These are phyloP conservation scores for Lacerta viridis DNA, from an alignment of 2,797 vertebrate genomes.

Conservation along the genomic window DNA sequence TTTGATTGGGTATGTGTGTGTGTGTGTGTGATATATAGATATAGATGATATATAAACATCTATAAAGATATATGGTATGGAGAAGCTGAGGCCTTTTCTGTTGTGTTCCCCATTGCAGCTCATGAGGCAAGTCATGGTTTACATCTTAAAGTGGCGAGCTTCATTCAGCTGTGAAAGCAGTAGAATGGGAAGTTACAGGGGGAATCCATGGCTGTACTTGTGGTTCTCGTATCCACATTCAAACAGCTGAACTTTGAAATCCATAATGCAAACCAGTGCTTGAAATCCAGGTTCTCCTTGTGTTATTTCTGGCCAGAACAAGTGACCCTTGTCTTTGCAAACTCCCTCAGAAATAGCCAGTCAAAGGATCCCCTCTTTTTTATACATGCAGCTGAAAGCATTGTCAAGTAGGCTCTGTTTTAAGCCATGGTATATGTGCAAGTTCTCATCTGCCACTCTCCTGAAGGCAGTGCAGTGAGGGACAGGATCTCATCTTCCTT, in stretches of 20 bases:
- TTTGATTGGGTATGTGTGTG: background rate
- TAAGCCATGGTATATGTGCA: background rate
- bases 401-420: background rate
- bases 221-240: background rate
- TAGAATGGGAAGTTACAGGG: background rate
- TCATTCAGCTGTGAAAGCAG: background rate
- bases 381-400: background rate
- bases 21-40: too few species aligned
- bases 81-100: background rate
- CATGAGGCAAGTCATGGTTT: background rate
- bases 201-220: background rate
- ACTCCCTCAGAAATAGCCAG: background rate
- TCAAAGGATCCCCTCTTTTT: background rate
- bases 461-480: background rate
- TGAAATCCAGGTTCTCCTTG: background rate
- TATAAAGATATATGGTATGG: background rate
- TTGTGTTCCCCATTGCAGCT: background rate
- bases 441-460: background rate
- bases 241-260: background rate
- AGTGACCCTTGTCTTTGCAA: background rate
- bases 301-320: background rate
- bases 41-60: background rate
- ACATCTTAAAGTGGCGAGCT: background rate
- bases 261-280: background rate
- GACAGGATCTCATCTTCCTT: background rate